Percentiles rank a stretch among this genome's conserved stretches.
Evolutionary conservation across 2,888 invertebrate species (phyloP).

Genomic region (Chaetogeoica ovagalla): DNA sequence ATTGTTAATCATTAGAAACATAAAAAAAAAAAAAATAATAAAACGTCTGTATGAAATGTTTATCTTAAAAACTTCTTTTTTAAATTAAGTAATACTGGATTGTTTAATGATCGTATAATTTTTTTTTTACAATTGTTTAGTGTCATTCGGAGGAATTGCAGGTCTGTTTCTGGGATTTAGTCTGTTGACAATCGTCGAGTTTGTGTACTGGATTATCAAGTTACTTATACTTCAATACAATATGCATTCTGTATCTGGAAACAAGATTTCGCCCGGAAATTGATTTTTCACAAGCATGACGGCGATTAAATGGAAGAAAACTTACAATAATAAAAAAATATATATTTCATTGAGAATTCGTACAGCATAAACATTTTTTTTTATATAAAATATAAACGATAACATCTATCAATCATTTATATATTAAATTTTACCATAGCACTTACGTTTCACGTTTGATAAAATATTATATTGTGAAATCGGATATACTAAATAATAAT

Average conservation of each 20-base stretch:
- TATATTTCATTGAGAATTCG: constrained; percentile 16
- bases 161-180: constrained; percentile 57
- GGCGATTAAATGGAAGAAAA: neutral
- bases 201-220: constrained; percentile 56
- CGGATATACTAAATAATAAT: neutral
- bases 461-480: constrained; percentile 25
- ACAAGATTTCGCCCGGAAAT: constrained; percentile 19
- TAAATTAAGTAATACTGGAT: too few species aligned
- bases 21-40: too few species aligned
- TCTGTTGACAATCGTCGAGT: constrained; percentile 57
- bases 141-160: constrained; percentile 57
- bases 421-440: constrained; percentile 1
- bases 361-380: neutral
- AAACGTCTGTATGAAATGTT: too few species aligned
- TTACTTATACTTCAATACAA: constrained; percentile 51
- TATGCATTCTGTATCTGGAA: neutral
- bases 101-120: neutral
- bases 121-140: constrained; percentile 54
- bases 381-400: constrained; percentile 22
- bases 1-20: too few species aligned
- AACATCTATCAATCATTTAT: neutral
- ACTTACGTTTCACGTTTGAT: neutral
- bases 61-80: too few species aligned
- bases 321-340: constrained; percentile 9
- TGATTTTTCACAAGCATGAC: neutral